These are phyloP conservation scores for Steinernema hermaphroditum DNA, from an alignment of 2,888 invertebrate genomes.

Conservation along the genomic window DNA sequence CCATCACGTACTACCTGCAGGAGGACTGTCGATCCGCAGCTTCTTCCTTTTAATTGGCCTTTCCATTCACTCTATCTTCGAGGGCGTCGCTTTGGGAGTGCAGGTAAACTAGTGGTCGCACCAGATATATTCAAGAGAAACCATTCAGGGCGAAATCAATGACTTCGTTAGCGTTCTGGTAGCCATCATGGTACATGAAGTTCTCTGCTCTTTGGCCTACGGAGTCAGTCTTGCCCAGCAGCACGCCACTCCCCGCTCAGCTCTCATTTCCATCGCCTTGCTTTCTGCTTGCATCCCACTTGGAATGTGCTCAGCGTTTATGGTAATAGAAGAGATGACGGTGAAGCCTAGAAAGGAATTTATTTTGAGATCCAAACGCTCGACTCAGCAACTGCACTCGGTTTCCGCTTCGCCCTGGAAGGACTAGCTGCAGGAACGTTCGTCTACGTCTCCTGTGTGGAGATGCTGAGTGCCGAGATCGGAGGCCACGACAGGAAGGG, in stretches of 20 bases:
- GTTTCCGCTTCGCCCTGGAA: conserved; percentile 56
- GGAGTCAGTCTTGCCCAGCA: conserved; percentile 61
- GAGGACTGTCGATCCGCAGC: conserved; percentile 67
- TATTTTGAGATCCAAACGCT: conserved; percentile 1
- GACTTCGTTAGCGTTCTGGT: conserved; percentile 57
- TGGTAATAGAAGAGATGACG: neutral
- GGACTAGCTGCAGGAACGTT: conserved; percentile 64
- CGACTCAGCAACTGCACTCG: conserved; percentile 42
- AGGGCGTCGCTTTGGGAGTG: conserved; percentile 72
- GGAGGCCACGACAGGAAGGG: conserved; percentile 39
- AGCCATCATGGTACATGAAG: conserved; percentile 60
- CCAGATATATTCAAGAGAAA: too few relatives aligned
- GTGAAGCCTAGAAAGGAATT: neutral
- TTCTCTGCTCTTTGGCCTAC: conserved; percentile 60
- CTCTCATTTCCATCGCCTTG: conserved; percentile 47
- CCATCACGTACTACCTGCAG: conserved; percentile 35
- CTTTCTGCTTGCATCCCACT: conserved; percentile 57
- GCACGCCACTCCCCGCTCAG: conserved; percentile 46
- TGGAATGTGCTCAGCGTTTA: conserved; percentile 47
- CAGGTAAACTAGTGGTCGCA: conserved; percentile 58
- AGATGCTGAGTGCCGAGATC: conserved; percentile 58
- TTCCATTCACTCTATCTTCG: conserved; percentile 72
- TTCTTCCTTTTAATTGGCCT: conserved; percentile 71
- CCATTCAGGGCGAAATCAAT: conserved; percentile 41
- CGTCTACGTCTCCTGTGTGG: conserved; percentile 63